Evolutionary conservation across 2,888 invertebrate genomes (phyloP).

Genomic region (Temnothorax ravouxi): DNA sequence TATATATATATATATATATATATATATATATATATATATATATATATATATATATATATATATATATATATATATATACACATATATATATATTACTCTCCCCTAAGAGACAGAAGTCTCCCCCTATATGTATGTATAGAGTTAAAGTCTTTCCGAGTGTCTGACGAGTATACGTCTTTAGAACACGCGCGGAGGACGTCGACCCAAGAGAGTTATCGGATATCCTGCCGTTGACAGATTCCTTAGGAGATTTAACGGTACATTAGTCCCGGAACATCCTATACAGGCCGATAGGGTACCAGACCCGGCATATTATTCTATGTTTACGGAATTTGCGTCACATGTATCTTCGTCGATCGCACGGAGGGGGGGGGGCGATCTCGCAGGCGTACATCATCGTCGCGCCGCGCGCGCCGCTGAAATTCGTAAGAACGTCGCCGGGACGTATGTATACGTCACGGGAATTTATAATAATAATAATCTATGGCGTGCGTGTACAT

Average conservation of each 20-base stretch:
- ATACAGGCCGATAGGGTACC: conserved; percentile 19
- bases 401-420: not conserved
- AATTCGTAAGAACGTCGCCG: conserved; percentile 50
- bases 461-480: conserved; percentile 57
- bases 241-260: conserved; percentile 52
- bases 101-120: no score
- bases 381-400: conserved; percentile 16
- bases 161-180: conserved; percentile 8
- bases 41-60: no score
- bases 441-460: not conserved
- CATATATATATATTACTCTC: not conserved
- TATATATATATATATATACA: not conserved
- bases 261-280: conserved; percentile 44
- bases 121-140: not conserved
- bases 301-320: conserved; percentile 35
- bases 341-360: conserved; percentile 50
- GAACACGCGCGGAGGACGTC: not conserved
- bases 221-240: conserved; percentile 52
- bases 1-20: not conserved
- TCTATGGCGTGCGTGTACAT: conserved; percentile 35
- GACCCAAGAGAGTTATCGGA: conserved; percentile 43
- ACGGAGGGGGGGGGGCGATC: not conserved
- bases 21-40: not conserved
- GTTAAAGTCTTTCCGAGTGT: conserved; percentile 1
- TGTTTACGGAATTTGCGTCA: conserved; percentile 42